Conservation (phyloP, 2,113 vertebrate genomes). For the Dipodomys merriami region DNA sequence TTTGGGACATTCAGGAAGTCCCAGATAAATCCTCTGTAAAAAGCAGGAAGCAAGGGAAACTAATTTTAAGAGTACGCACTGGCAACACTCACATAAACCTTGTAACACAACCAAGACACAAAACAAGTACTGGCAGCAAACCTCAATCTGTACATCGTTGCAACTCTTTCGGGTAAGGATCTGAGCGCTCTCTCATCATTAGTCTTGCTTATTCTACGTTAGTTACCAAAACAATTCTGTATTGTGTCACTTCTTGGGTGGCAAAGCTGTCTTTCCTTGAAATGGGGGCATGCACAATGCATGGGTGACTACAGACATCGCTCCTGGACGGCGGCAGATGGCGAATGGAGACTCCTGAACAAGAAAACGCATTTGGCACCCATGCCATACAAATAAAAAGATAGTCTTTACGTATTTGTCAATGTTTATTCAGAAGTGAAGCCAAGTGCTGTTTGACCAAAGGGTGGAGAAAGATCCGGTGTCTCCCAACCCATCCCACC, state of each 20-base stretch:
- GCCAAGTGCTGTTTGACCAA: not conserved
- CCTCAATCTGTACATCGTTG: not conserved
- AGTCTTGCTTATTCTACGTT: not conserved
- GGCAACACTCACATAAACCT: not conserved
- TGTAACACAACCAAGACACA: not conserved
- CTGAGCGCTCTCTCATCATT: not conserved
- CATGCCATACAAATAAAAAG: not conserved
- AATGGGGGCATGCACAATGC: not conserved
- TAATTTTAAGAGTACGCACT: not conserved
- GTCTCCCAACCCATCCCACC: not conserved
- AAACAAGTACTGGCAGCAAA: not conserved
- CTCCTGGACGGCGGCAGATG: not conserved
- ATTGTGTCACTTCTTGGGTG: not conserved
- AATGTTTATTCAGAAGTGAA: constrained; percentile 34
- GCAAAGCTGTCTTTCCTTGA: not conserved
- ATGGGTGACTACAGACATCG: not conserved
- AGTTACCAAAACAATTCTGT: constrained; percentile 26
- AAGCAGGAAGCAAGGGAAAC: not conserved
- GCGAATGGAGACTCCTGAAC: not conserved
- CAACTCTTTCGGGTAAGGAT: not conserved
- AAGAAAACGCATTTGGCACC: constrained; percentile 19
- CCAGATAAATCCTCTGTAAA: not conserved
- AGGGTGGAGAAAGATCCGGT: not conserved
- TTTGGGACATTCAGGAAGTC: not conserved
- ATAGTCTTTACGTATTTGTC: constrained; percentile 35